These are phyloP conservation scores for Arvicanthis niloticus DNA, from an alignment of 2,113 vertebrate genomes.

Conservation along the genomic window DNA sequence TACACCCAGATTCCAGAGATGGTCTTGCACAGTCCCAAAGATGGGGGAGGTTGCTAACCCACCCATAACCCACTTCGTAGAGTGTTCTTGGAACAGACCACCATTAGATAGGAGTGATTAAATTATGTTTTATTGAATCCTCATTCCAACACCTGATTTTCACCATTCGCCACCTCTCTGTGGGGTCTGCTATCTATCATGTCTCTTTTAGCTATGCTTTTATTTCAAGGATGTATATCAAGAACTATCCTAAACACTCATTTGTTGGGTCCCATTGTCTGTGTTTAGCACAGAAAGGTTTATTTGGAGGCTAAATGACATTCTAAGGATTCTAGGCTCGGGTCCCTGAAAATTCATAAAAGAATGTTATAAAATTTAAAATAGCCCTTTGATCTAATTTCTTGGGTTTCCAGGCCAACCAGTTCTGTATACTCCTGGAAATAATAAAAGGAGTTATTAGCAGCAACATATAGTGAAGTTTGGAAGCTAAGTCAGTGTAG, in stretches of 20 bases:
- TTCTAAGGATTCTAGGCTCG: not conserved
- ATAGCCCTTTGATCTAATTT: not conserved
- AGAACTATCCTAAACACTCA: not conserved
- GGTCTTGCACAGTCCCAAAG: not conserved
- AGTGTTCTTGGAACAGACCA: not conserved
- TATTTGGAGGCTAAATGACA: not conserved
- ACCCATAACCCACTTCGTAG: not conserved
- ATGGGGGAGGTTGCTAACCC: not conserved
- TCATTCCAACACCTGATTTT: not conserved
- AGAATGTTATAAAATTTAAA: not conserved
- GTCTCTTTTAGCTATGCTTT: not conserved
- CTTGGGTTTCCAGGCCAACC: not conserved
- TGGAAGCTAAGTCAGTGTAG: not conserved
- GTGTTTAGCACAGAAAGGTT: not conserved
- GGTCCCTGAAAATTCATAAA: not conserved
- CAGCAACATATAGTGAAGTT: not conserved
- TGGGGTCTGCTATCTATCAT: not conserved
- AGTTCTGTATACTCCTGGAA: not conserved
- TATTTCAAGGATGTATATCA: not conserved
- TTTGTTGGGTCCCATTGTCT: not conserved
- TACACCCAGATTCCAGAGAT: not conserved
- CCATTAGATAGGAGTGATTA: not conserved
- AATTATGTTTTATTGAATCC: not conserved
- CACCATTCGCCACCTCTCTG: not conserved
- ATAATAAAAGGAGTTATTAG: not conserved